Evolutionary conservation across 2,113 vertebrate species (phyloP).

Genomic region (Oophaga pumilio): DNA sequence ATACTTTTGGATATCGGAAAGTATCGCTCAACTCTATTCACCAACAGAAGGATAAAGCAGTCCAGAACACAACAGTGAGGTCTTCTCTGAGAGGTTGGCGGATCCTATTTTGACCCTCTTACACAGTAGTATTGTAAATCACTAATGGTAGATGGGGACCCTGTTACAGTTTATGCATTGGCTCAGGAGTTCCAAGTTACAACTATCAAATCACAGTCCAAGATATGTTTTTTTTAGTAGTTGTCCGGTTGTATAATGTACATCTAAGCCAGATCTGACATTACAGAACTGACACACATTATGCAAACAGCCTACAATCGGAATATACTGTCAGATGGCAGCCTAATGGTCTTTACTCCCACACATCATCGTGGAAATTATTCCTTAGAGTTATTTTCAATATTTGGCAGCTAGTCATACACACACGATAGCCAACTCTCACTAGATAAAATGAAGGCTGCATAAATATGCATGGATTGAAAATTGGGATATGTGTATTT

Average conservation of each 20-base stretch:
- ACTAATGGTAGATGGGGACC: neutral
- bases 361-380: conserved; percentile 17
- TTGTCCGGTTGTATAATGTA: neutral
- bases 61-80: too few species aligned
- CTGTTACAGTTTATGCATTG: neutral
- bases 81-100: too few species aligned
- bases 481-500: conserved; percentile 9
- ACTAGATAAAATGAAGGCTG: conserved; percentile 22
- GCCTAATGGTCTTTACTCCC: conserved; percentile 22
- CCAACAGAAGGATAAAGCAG: too few species aligned
- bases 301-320: conserved; percentile 23
- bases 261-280: neutral
- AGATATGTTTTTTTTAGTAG: neutral
- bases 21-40: too few species aligned
- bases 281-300: conserved; percentile 19
- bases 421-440: conserved; percentile 22
- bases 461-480: conserved; percentile 17
- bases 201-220: neutral
- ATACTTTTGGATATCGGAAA: too few species aligned
- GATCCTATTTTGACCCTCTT: too few species aligned
- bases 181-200: neutral
- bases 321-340: conserved; percentile 34
- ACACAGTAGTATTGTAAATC: neutral
- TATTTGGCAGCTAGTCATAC: conserved; percentile 15
- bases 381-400: conserved; percentile 42